phyloP scores from a whole-genome alignment of 2,888 invertebrate genomes.

The Melieria picta region DNA sequence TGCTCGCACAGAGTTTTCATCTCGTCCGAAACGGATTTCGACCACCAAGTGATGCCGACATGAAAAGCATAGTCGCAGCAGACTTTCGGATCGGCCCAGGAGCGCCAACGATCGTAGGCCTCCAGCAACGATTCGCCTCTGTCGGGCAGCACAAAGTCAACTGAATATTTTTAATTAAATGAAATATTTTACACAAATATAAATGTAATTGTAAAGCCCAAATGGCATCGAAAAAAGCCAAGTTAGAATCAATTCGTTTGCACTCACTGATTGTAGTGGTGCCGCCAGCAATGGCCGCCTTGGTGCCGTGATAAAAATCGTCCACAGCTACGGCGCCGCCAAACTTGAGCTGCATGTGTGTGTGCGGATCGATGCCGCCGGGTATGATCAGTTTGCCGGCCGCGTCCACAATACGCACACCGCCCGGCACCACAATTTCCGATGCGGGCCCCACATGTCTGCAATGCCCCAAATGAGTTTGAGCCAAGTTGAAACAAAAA shows the following conservation, averaged over 20 bases:
- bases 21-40: conserved; percentile 80
- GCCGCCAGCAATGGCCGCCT: conserved; percentile 96
- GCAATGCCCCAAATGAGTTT: background rate
- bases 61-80: conserved; percentile 98
- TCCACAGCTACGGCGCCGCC: conserved; percentile 90
- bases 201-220: no score
- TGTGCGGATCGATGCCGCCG: conserved; percentile 97
- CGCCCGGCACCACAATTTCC: conserved; percentile 76
- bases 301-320: conserved; percentile 97
- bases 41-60: conserved; percentile 92
- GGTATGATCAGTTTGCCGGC: conserved; percentile 91
- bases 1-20: conserved; percentile 87
- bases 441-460: conserved; percentile 64
- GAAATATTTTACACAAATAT: no score
- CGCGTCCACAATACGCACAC: conserved; percentile 92
- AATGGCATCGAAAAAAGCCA: no score
- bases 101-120: conserved; percentile 89
- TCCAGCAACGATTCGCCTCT: conserved; percentile 88
- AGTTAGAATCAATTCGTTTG: conserved; percentile 39
- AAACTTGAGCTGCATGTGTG: conserved; percentile 92
- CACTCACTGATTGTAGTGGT: conserved; percentile 94
- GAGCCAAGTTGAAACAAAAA: background rate
- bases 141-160: conserved; percentile 88
- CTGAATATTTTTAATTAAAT: conserved; percentile 63
- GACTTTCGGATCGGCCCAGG: conserved; percentile 94